Evolutionary conservation across 92 coral and sea anemone genomes (phyloP).

Genomic region (Palythoa grandiflora): DNA sequence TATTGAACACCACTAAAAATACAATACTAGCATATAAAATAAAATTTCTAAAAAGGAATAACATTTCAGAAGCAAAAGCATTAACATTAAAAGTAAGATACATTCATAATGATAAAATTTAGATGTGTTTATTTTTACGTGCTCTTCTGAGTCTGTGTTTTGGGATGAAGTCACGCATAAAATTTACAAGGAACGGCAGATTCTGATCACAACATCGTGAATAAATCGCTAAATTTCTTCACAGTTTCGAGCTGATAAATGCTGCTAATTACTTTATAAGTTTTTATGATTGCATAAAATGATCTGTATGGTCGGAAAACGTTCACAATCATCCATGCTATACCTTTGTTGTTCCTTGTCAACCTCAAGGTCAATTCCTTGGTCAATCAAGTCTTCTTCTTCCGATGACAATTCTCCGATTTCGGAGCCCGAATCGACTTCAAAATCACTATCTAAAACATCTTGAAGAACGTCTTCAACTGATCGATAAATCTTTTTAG

Average conservation of each 20-base stretch:
- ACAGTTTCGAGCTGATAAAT: slow-evolving; percentile 16
- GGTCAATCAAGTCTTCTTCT: neutral
- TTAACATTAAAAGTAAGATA: slow-evolving; percentile 1
- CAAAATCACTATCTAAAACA: slow-evolving; percentile 30
- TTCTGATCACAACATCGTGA: slow-evolving; percentile 33
- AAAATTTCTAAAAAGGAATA: slow-evolving; percentile 1
- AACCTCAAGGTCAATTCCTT: slow-evolving; percentile 11
- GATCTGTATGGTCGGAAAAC: neutral
- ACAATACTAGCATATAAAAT: slow-evolving; percentile 20
- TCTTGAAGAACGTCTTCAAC: neutral
- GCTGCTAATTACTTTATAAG: neutral
- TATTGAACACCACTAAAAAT: neutral
- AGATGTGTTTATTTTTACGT: neutral
- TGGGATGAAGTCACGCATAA: slow-evolving; percentile 30
- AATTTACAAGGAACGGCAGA: neutral
- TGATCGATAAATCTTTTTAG: neutral
- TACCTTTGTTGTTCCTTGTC: slow-evolving; percentile 19
- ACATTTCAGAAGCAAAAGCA: slow-evolving; percentile 19
- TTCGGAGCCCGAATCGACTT: slow-evolving; percentile 32
- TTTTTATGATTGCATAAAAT: neutral
- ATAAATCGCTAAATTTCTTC: slow-evolving; percentile 6
- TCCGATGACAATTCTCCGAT: slow-evolving; percentile 10
- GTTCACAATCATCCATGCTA: neutral
- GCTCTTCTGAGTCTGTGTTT: neutral
- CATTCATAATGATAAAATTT: slow-evolving; percentile 9